These are phyloP conservation scores for Notoglanidium macrostoma DNA, from an alignment of 2,797 vertebrate species.

Conservation along the genomic window DNA sequence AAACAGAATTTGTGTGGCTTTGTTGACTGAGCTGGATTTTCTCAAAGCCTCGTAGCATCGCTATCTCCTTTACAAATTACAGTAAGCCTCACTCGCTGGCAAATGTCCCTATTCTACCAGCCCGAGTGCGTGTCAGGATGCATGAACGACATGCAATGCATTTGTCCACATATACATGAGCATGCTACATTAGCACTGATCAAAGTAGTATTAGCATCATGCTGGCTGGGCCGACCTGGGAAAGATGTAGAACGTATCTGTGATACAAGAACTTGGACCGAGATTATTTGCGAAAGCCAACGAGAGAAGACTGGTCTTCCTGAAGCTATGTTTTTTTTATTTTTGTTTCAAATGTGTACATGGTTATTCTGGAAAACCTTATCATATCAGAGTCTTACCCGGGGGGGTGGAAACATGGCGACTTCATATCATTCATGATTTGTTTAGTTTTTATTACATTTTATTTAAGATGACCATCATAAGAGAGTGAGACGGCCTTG, in stretches of 20 bases:
- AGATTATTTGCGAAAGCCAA: conserved; percentile 40
- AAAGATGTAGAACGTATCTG: conserved; percentile 45
- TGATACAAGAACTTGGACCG: conserved; percentile 34
- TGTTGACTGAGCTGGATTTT: not conserved
- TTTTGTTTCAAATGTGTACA: conserved; percentile 53
- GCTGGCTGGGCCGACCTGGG: conserved; percentile 33
- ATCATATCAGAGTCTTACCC: conserved; percentile 50
- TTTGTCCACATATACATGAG: conserved; percentile 41
- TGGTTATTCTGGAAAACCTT: conserved; percentile 51
- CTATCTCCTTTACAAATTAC: not conserved
- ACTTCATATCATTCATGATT: conserved; percentile 41
- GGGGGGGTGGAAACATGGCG: conserved; percentile 52
- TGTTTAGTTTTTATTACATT: conserved; percentile 24
- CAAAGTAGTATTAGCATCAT: conserved; percentile 38
- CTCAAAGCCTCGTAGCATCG: conserved; percentile 2
- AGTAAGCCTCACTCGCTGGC: not conserved
- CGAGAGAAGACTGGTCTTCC: conserved; percentile 70
- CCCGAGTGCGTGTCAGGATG: conserved; percentile 6
- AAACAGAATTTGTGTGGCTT: not conserved
- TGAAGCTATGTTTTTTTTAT: conserved; percentile 50
- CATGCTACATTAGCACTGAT: conserved; percentile 51
- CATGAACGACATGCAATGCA: conserved; percentile 33
- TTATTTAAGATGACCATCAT: conserved; percentile 20
- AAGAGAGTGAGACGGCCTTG: conserved; percentile 14
- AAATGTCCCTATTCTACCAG: not conserved